These are phyloP conservation scores for Megatriorchis doriae DNA, from an alignment of 2,113 vertebrate species.

Conservation along the genomic window DNA sequence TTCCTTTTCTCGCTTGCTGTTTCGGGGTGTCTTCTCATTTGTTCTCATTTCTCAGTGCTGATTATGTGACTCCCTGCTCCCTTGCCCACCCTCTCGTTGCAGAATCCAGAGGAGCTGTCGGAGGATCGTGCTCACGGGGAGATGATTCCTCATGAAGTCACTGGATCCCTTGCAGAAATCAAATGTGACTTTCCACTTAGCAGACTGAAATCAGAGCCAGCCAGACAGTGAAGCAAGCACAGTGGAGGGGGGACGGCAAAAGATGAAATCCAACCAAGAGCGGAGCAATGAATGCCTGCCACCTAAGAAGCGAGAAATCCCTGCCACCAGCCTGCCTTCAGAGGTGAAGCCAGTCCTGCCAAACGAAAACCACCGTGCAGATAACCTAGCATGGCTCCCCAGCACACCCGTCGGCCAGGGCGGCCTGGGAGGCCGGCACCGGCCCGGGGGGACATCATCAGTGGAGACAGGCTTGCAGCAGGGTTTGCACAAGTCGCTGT, in stretches of 20 bases:
- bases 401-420: conserved; percentile 75
- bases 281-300: conserved; percentile 98
- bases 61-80: neutral
- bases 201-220: conserved; percentile 79
- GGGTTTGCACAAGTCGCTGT: conserved; percentile 84
- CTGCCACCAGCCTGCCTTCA: conserved; percentile 83
- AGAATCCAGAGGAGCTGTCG: conserved; percentile 76
- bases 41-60: conserved; percentile 5
- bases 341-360: conserved; percentile 83
- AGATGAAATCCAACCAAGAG: conserved; percentile 98
- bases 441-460: conserved; percentile 34
- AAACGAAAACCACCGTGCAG: conserved; percentile 84
- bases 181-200: conserved; percentile 88
- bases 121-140: conserved; percentile 83
- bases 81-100: conserved; percentile 27
- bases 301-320: conserved; percentile 96
- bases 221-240: conserved; percentile 80
- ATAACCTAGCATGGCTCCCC: conserved; percentile 90
- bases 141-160: conserved; percentile 99
- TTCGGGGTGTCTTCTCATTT: neutral
- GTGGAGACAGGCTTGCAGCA: conserved; percentile 78
- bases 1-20: neutral
- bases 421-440: conserved; percentile 66
- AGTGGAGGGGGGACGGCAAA: conserved; percentile 81
- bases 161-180: conserved; percentile 86